phyloP scores from a whole-genome alignment of 2,797 vertebrate genomes.

The Phaenicophaeus curvirostris region DNA sequence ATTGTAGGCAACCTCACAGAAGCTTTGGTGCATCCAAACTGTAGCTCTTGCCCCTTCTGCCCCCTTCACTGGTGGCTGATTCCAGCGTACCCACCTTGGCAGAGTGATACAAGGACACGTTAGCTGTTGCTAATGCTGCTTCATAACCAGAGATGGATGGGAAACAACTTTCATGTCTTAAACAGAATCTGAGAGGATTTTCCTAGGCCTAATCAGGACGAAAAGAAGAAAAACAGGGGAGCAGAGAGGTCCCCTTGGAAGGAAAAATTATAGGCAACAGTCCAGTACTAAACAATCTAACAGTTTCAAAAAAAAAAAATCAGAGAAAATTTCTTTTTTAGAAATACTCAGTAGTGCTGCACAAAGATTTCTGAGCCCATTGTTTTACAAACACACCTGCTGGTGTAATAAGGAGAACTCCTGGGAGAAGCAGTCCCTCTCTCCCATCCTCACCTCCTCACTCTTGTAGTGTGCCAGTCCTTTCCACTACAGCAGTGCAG shows the following conservation, averaged over 20 bases:
- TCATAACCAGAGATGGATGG: background rate
- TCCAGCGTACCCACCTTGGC: background rate
- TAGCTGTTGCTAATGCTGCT: background rate
- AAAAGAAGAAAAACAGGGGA: background rate
- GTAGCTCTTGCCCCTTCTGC: background rate
- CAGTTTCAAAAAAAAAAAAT: background rate
- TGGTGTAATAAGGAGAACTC: background rate
- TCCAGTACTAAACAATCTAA: background rate
- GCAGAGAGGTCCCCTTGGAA: background rate
- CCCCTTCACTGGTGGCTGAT: background rate
- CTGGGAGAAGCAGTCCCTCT: background rate
- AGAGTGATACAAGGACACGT: background rate
- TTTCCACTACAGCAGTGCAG: rapidly evolving
- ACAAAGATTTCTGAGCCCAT: background rate
- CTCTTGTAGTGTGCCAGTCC: rapidly evolving
- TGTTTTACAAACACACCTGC: background rate
- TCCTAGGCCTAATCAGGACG: background rate
- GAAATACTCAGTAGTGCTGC: background rate
- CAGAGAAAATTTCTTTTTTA: background rate
- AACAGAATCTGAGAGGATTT: background rate
- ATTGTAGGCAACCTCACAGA: background rate
- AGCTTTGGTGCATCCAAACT: background rate
- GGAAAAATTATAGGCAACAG: background rate
- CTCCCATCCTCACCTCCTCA: background rate
- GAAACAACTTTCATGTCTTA: background rate